A percentile compares a stretch with the other conserved stretches of the same genome.
Conservation (phyloP, 2,113 vertebrate species). For the Notechis scutatus region DNA sequence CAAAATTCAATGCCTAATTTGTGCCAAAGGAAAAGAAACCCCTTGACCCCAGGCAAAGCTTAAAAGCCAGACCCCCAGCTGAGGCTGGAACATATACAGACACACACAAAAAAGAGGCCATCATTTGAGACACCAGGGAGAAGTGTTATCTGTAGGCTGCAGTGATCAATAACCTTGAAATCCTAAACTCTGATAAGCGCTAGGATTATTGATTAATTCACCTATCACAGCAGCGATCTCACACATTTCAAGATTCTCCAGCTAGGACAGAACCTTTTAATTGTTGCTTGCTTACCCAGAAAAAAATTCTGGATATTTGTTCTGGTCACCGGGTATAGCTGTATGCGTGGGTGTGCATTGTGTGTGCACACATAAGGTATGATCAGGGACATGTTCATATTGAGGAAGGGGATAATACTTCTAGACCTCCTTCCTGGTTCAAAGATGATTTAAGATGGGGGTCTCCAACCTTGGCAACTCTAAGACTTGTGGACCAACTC, state of each 20-base stretch:
- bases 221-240: background rate
- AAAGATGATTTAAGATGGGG: too few relatives aligned
- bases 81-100: background rate
- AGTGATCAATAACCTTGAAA: conserved; percentile 29
- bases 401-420: background rate
- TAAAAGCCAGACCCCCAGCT: background rate
- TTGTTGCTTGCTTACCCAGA: background rate
- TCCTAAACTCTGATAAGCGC: conserved; percentile 9
- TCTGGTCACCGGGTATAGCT: background rate
- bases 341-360: background rate
- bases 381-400: background rate
- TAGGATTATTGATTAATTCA: conserved; percentile 5
- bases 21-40: background rate
- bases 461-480: too few relatives aligned
- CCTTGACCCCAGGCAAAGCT: background rate
- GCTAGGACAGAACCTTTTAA: background rate
- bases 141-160: background rate
- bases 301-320: background rate
- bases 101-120: background rate
- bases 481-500: too few relatives aligned
- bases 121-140: background rate
- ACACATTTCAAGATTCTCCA: background rate
- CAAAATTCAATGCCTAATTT: background rate
- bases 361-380: background rate
- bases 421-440: background rate